Base-by-base conservation (phyloP, 2,797 vertebrate species). In the Chromis chromis region DNA sequence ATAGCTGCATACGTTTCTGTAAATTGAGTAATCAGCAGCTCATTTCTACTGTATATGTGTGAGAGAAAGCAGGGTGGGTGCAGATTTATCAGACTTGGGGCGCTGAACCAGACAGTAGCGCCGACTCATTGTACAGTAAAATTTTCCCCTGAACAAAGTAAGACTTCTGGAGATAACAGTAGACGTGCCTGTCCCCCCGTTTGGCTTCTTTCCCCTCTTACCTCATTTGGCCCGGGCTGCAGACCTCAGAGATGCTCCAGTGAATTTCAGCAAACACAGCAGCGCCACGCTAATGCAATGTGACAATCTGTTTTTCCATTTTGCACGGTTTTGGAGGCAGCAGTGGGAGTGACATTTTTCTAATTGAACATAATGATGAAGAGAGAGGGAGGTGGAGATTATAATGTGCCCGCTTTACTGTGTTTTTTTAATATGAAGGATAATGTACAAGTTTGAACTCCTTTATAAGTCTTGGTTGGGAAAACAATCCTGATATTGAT, bases 281-380 rank as follows among this genome's bases (percentile, higher is more conserved):
- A 60, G 74, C 19, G 3, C 50, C 9, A 33, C 57, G n/a, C 75
- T 92, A 91, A 94, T 91, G 84, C 78, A 76, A 71, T 77, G 65
- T 87, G 93, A 93, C 93, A 91, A 78, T 70, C 82, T 92, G 87
- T 91, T 94, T 92, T 93, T 87, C 66, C 83, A 80, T 72, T 76
- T 78, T 76, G 83, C 79, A 79, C 54, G 70, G 67, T 85, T 84
- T 65, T 49, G 70, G 56, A 65, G 68, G 50, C 79, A 65, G 77
- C 56, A 16, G 56, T 4, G 46, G 72, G 87, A 93, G 56, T 83
- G 91, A 84, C 83, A 68, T 80, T 67, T 85, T 76, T 82, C 69
- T 94, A 94, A 94, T 93, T 93, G 88, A 79, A 90, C 74, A 64
- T 93, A 94, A 94, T 90, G 91, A 94, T 86, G 70, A 59, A 56